Evolutionary conservation across 2,888 invertebrate species (phyloP), one percentile per base, ranked within the genome.

Genomic region (Phania funesta): DNA sequence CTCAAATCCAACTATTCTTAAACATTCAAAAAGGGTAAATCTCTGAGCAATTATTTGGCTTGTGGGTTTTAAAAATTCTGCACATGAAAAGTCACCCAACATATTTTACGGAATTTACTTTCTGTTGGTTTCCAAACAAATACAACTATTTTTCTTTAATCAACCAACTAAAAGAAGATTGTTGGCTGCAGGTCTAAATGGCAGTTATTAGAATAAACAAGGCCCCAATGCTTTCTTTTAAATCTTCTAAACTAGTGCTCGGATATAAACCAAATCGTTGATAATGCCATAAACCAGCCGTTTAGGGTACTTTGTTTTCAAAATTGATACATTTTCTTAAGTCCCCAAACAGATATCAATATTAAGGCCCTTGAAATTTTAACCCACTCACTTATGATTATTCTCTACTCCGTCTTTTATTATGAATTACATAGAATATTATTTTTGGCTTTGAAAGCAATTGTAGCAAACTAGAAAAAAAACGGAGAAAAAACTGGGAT

Each of bases 391-490:
- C 11, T 8, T 4, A 8, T n/a, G 4, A 35, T 18, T 44, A 9
- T 8, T 20, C 6, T 38, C 38, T 5, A 22, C 18, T 44, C 22
- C 32, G 13, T 5, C 18, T n/a, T n/a, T 29, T 18, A 32, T 16
- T 52, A 60, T 60, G 18, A 62, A 48, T 32, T 68, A 22, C 22
- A 67, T n/a, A 35, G 29, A 20, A 62, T 68, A 77, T 82, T 77
- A 74, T 82, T 77, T 74, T 78, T 82, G 77, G 77, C 81, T 82
- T 77, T 38, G 64, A 70, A 74, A 74, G 56, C 56, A 77, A 56
- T 70, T 77, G 54, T 54, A 54, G 13, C 29, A 29, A 67, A 64
- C 32, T 7, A 24, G 26, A 1, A 64, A 54, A 22, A 48, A 80
- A 60, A 4, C 13, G 58, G 38, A 32, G 35, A 44, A 48, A 74